Base-by-base conservation (phyloP, 2,113 vertebrate species). In the Lycocorax pyrrhopterus region DNA sequence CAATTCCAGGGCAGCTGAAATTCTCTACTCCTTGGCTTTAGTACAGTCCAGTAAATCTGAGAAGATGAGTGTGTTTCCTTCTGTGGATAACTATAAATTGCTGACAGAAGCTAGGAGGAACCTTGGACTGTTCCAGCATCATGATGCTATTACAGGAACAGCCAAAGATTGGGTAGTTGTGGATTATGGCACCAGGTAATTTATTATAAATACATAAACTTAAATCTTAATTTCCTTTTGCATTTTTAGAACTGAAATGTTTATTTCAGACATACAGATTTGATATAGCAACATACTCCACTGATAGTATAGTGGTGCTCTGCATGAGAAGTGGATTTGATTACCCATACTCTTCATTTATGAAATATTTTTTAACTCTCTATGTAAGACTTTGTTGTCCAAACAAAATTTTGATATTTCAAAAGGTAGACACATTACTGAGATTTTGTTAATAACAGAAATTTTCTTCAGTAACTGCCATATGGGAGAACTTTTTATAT, bases 111-210 rank as follows among this genome's bases (percentile, higher is more conserved):
- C 98, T 80, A 98, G 99, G 85, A 98, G 98, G 67, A 99, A 98
- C 91, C 88, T 99, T 49, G 99, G 98, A 25, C 97, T 99, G 8
- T 99, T 99, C 95, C 99, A 99, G 75, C 99, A 99, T 90, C 99
- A 99, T 27, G 99, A 99, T 58, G 99, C 98, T 9, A 98, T 99
- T 68, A 97, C 99, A n/a, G 99, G 99, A 91, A 99, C 99, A 1
- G 93, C 98, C 29, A 99, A 99, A 62, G 99, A 99, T 32, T 98
- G 98, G 91, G 99, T 99, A 13, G 98, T 99, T 68, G 98, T 99
- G 27, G 99, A 99, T 97, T 99, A 99, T 76, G 99, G 99, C 47
- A 99, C 97, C 84, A 99, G 98, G 99, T 99, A 92, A 84, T 84
- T 87, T 56, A 21, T 62, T 59, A 62, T 85, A 87, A 49, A 52